Base-by-base conservation (phyloP, 2,797 vertebrate species). In the Myotis planiceps region DNA sequence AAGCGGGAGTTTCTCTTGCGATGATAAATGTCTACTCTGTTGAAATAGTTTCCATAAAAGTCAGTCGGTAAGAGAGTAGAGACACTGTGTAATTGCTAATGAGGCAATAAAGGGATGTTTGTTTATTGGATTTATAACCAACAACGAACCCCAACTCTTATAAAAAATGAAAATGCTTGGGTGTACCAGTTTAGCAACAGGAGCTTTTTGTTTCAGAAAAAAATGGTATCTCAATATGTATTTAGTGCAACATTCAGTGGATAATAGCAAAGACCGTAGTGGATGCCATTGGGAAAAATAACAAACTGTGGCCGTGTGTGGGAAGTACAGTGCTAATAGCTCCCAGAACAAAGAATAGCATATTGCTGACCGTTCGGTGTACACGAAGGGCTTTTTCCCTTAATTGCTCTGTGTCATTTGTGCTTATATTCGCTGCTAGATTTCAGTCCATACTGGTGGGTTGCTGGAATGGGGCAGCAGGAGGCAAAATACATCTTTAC, bases 1-100 rank as follows among this genome's bases (percentile, higher is more conserved):
- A 92, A 96, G 92, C 94, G 96, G 51, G 97, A 98, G 92, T 98
- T 98, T 97, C 97, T 98, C 94, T 97, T 97, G 89, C 34, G 68
- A 96, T 95, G 97, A 97, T 95, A 95, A 98, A 95, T 96, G 97
- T 97, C 93, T 97, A 68, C 88, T 94, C 95, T 88, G 88, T 96
- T 97, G 96, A 93, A 96, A 97, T 76, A 96, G 94, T 97, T 94
- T 96, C 95, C 93, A 95, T 96, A 96, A 93, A 96, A 97, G 81
- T 95, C 97, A 95, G 97, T 29, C 8, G 14, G 97, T 96, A 97
- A 94, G 90, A 97, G 85, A 95, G 86, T 94, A 96, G 97, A 95
- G 79, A 92, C 94, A 97, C 55, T 95, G 71, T 90, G 75, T 97
- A 90, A 95, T 15, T 94, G 82, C 95, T 96, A 95, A 87, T 51